phyloP scores from a whole-genome alignment of 2,113 vertebrate genomes.

The Cyphotilapia sp. region DNA sequence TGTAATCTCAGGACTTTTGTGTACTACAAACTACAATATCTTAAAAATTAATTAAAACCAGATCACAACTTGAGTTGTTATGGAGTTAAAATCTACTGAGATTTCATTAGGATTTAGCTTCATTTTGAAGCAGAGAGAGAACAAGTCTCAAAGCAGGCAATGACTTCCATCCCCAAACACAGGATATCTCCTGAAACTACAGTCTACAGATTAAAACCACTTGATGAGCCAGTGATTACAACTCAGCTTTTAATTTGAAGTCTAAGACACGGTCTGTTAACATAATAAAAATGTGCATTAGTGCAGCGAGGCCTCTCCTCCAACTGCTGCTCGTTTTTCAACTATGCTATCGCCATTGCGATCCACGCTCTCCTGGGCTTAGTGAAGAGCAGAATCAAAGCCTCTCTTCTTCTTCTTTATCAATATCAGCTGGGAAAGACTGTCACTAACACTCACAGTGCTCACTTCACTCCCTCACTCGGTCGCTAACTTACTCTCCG shows the following conservation, averaged over 20 bases:
- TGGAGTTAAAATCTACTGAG: not conserved
- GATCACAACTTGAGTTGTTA: not conserved
- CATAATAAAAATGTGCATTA: slow-evolving; percentile 22
- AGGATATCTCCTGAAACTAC: not conserved
- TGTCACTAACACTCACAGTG: slow-evolving; percentile 24
- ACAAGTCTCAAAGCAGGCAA: not conserved
- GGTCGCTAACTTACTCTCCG: slow-evolving; percentile 30
- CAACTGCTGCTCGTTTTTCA: not conserved
- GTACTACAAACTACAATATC: not conserved
- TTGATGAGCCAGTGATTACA: not conserved
- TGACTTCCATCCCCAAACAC: not conserved
- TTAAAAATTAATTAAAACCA: not conserved
- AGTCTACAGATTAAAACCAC: not conserved
- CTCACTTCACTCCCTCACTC: slow-evolving; percentile 11
- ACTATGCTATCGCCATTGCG: slow-evolving; percentile 34
- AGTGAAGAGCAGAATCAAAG: slow-evolving; percentile 36
- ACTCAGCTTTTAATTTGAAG: not conserved
- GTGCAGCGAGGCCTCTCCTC: not conserved
- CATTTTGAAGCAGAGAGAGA: not conserved
- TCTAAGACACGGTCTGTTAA: not conserved
- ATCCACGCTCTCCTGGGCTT: slow-evolving; percentile 17
- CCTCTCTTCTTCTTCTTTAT: slow-evolving; percentile 14
- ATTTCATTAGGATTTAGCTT: not conserved
- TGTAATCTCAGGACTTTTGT: not conserved
- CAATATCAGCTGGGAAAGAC: slow-evolving; percentile 20